Evolutionary conservation across 2,888 invertebrate genomes (phyloP).

Genomic region (Dryadula phaetusa): DNA sequence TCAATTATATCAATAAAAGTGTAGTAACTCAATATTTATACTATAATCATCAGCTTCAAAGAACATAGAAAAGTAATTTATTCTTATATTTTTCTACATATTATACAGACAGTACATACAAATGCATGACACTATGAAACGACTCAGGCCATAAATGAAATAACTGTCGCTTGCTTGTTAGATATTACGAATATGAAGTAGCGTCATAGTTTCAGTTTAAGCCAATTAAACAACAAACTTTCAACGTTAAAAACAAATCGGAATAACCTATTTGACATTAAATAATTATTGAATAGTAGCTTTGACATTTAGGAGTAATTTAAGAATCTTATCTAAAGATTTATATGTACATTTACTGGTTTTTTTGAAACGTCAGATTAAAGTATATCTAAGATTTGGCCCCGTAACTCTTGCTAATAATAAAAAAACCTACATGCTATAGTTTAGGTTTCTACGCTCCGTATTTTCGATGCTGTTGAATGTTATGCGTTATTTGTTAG

Average conservation of each 20-base stretch:
- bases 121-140: conserved; percentile 49
- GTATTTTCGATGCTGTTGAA: too few species aligned
- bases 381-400: too few species aligned
- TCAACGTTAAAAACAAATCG: conserved; percentile 33
- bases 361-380: too few species aligned
- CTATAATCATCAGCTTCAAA: not conserved
- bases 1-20: too few species aligned
- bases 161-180: conserved; percentile 51
- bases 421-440: too few species aligned
- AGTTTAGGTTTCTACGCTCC: too few species aligned
- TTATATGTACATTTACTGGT: too few species aligned
- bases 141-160: conserved; percentile 42
- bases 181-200: conserved; percentile 46
- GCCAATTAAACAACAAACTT: conserved; percentile 51
- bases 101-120: conserved; percentile 34
- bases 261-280: conserved; percentile 17
- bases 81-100: not conserved
- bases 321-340: too few species aligned
- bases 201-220: conserved; percentile 49
- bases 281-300: not conserved
- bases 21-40: too few species aligned
- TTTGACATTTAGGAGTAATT: too few species aligned
- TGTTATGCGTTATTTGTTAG: too few species aligned
- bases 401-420: too few species aligned
- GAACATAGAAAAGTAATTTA: not conserved